Percentiles rank a stretch among this genome's conserved stretches.
Evolutionary conservation across 2,113 vertebrate genomes (phyloP).

Genomic region (Micronisus gabar): DNA sequence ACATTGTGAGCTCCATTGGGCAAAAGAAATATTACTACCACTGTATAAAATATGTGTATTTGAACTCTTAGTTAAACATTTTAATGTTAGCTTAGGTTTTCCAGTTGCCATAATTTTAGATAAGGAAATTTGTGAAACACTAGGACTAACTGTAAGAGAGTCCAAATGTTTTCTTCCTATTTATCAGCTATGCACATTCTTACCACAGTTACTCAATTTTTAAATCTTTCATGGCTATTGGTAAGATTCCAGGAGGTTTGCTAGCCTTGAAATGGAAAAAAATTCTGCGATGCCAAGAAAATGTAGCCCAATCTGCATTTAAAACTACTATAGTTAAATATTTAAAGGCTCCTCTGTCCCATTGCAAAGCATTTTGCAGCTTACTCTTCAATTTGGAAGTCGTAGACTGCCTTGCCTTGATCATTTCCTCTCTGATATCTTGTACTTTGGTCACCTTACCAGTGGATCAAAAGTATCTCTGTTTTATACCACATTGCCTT

Average conservation of each 20-base stretch:
- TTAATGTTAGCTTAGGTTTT: conserved; percentile 4
- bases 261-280: conserved; percentile 76
- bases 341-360: conserved; percentile 66
- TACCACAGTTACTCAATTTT: conserved; percentile 73
- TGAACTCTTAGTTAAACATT: conserved; percentile 34
- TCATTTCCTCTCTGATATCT: conserved; percentile 59
- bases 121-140: conserved; percentile 25
- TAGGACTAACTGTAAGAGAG: neutral
- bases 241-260: conserved; percentile 74
- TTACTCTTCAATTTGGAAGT: conserved; percentile 52
- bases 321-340: conserved; percentile 71
- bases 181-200: conserved; percentile 68
- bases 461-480: conserved; percentile 50
- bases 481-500: conserved; percentile 35
- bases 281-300: conserved; percentile 71
- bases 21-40: conserved; percentile 5
- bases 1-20: neutral
- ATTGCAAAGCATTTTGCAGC: conserved; percentile 63
- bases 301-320: conserved; percentile 72
- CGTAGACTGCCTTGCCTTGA: conserved; percentile 62
- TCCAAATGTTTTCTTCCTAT: conserved; percentile 47
- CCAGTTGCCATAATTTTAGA: conserved; percentile 22
- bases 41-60: neutral
- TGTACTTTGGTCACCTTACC: conserved; percentile 49
- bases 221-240: conserved; percentile 70